Conservation (phyloP, 64 coral and sea anemone genomes). For the Hydrozoanthus tunicans region DNA sequence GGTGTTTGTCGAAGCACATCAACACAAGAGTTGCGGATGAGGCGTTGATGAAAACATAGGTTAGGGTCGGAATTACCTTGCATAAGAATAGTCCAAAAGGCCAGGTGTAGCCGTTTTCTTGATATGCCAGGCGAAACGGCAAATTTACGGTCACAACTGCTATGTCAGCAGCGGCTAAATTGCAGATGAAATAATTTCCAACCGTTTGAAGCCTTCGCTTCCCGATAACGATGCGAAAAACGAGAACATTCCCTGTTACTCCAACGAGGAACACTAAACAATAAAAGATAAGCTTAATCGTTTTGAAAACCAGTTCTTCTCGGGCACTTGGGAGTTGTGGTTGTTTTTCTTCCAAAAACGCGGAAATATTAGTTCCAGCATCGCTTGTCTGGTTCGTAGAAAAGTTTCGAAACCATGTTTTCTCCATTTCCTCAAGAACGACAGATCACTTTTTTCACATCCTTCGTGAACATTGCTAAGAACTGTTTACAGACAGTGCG, state of each 20-base stretch:
- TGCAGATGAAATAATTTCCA: slow-evolving; percentile 84
- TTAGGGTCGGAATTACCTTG: slow-evolving; percentile 84
- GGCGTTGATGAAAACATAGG: slow-evolving; percentile 80
- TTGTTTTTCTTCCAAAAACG: not conserved
- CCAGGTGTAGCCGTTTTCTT: slow-evolving; percentile 90
- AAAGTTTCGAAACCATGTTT: not conserved
- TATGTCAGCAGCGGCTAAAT: slow-evolving; percentile 87
- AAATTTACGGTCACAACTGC: slow-evolving; percentile 80
- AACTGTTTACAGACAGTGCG: no score
- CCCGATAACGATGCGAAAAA: slow-evolving; percentile 79
- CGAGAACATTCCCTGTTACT: slow-evolving; percentile 71
- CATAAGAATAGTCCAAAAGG: slow-evolving; percentile 86
- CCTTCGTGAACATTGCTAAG: no score
- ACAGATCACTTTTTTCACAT: not conserved
- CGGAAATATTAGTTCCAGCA: not conserved
- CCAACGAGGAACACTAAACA: slow-evolving; percentile 76
- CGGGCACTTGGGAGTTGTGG: not conserved
- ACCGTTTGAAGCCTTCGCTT: slow-evolving; percentile 80
- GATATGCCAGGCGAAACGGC: slow-evolving; percentile 87
- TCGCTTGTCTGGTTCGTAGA: slow-evolving; percentile 24
- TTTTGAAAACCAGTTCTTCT: slow-evolving; percentile 78
- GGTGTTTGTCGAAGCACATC: slow-evolving; percentile 70
- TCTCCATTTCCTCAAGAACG: not conserved
- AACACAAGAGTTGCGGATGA: slow-evolving; percentile 75
- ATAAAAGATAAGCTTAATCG: slow-evolving; percentile 76